Evolutionary conservation across 2,888 invertebrate genomes (phyloP).

Genomic region (Pristionchus maxplancki): DNA sequence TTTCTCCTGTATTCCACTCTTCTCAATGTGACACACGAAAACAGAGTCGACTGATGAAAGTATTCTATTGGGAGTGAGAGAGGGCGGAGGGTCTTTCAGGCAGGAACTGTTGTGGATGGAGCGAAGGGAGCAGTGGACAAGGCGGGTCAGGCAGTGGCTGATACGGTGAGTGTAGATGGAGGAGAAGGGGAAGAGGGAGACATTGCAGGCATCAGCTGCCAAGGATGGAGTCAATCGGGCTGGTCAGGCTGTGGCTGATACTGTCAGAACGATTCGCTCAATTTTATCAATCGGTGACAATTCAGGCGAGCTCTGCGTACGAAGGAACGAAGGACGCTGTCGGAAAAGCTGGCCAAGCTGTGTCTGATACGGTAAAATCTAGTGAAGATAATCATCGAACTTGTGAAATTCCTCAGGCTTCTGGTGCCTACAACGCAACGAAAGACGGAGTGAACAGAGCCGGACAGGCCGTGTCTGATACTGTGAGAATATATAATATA

Average conservation of each 20-base stretch:
- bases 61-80: neutral
- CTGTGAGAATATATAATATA: neutral
- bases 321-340: constrained; percentile 15
- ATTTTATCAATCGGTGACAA: neutral
- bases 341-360: neutral
- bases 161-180: constrained; percentile 1
- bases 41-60: neutral
- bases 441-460: constrained; percentile 40
- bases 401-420: neutral
- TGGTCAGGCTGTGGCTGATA: constrained; percentile 2
- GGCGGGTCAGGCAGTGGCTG: neutral
- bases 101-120: neutral
- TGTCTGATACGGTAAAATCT: constrained; percentile 7
- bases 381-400: neutral
- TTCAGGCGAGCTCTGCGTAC: neutral
- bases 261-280: neutral
- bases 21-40: constrained; percentile 19
- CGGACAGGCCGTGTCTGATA: neutral
- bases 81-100: neutral
- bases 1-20: neutral
- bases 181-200: neutral
- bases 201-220: neutral
- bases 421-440: neutral
- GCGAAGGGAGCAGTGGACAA: constrained; percentile 1
- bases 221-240: neutral